phyloP scores from a whole-genome alignment of 2,113 vertebrate genomes.

The Thalassoma bifasciatum region DNA sequence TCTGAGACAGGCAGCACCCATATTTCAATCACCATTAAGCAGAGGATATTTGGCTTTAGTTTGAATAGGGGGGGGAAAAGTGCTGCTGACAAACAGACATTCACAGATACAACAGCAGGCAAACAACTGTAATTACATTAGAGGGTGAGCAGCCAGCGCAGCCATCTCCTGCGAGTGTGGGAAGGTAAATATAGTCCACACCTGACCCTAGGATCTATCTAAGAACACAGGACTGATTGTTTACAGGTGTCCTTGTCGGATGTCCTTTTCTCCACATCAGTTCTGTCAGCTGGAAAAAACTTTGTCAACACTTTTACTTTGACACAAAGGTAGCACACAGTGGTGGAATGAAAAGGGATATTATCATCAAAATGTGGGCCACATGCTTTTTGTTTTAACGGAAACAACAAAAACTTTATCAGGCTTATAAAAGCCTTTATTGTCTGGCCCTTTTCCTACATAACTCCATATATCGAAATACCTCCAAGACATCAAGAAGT shows the following conservation, averaged over 20 bases:
- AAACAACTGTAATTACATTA: conserved; percentile 82
- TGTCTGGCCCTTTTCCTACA: no score
- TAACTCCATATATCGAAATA: no score
- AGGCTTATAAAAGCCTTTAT: no score
- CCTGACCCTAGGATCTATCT: conserved; percentile 63
- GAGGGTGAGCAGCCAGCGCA: conserved; percentile 57
- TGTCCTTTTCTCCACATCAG: conserved; percentile 55
- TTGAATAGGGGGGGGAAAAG: conserved; percentile 63
- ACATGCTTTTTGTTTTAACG: not conserved
- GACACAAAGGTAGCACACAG: not conserved
- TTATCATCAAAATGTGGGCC: not conserved
- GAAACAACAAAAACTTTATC: no score
- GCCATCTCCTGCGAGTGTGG: conserved; percentile 54
- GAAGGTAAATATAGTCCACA: conserved; percentile 68
- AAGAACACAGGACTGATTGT: conserved; percentile 50
- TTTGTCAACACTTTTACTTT: conserved; percentile 48
- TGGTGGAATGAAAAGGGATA: not conserved
- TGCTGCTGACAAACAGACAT: conserved; percentile 71
- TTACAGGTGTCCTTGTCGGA: conserved; percentile 69
- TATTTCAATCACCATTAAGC: conserved; percentile 86
- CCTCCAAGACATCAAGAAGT: no score
- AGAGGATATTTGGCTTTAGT: conserved; percentile 75
- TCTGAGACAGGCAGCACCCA: conserved; percentile 79
- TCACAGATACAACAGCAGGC: conserved; percentile 66
- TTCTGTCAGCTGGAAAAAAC: conserved; percentile 56